Conservation (phyloP, 2,888 invertebrate genomes). For the Apamea epomidion region DNA sequence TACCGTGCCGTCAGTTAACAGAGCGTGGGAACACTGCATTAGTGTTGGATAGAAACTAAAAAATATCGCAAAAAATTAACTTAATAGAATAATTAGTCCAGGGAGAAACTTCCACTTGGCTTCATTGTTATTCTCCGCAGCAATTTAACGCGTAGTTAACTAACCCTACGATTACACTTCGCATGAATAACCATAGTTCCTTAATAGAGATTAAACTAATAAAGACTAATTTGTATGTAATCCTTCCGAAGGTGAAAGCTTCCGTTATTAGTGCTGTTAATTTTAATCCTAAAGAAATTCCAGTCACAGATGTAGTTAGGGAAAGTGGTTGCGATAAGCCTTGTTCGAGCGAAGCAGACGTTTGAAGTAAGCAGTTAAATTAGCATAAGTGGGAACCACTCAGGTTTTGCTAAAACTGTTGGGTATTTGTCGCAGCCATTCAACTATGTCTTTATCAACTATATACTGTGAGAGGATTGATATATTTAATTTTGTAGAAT, state of each 20-base stretch:
- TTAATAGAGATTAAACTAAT: constrained; percentile 44
- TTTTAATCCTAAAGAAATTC: constrained; percentile 64
- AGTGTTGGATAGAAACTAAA: too few relatives aligned
- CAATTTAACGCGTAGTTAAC: constrained; percentile 16
- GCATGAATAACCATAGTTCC: constrained; percentile 35
- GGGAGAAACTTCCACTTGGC: neutral
- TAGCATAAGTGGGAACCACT: constrained; percentile 63
- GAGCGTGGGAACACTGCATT: too few relatives aligned
- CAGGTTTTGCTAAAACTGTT: constrained; percentile 52
- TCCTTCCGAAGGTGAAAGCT: constrained; percentile 13
- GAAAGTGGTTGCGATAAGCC: constrained; percentile 58
- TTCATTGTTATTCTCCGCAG: constrained; percentile 16
- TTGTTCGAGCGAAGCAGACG: constrained; percentile 54
- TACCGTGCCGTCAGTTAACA: too few relatives aligned
- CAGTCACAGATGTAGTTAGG: constrained; percentile 62
- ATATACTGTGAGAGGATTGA: neutral
- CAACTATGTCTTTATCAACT: constrained; percentile 34
- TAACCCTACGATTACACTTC: constrained; percentile 4
- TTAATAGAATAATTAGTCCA: neutral
- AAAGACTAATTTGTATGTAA: constrained; percentile 59
- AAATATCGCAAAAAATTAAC: neutral
- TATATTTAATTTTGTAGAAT: neutral
- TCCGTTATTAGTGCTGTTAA: constrained; percentile 48
- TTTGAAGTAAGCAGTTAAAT: constrained; percentile 55
- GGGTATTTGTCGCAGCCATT: constrained; percentile 46